These are phyloP conservation scores for Parnassius smintheus DNA, from an alignment of 2,888 invertebrate species.

Conservation along the genomic window DNA sequence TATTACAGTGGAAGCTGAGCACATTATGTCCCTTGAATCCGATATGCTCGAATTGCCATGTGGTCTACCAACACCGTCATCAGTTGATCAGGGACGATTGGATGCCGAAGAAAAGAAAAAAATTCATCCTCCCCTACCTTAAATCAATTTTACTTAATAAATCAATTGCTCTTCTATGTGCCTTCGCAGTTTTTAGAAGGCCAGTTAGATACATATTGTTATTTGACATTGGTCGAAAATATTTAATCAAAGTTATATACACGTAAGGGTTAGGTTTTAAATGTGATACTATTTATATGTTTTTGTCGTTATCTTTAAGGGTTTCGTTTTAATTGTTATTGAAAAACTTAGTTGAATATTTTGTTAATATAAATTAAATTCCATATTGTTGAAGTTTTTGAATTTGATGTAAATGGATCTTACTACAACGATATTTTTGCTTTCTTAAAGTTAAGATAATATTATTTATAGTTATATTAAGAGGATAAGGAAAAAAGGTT, in stretches of 20 bases:
- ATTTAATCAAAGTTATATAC: neutral
- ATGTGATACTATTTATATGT: slow-evolving; percentile 1
- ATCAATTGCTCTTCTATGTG: slow-evolving; percentile 40
- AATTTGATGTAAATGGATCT: too few relatives aligned
- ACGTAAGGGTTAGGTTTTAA: neutral
- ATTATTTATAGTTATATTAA: too few relatives aligned
- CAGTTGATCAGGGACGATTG: slow-evolving; percentile 84
- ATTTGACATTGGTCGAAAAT: neutral
- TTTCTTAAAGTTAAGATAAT: too few relatives aligned
- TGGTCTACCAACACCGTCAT: slow-evolving; percentile 87
- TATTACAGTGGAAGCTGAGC: slow-evolving; percentile 86
- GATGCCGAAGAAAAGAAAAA: slow-evolving; percentile 84
- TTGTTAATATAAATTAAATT: neutral
- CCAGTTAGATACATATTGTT: slow-evolving; percentile 12
- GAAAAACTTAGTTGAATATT: neutral
- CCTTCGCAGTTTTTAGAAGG: slow-evolving; percentile 43
- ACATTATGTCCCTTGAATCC: slow-evolving; percentile 88
- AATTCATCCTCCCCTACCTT: slow-evolving; percentile 81
- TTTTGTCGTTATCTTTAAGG: neutral
- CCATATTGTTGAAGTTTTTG: too few relatives aligned
- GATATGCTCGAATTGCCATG: slow-evolving; percentile 86
- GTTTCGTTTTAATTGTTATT: neutral
- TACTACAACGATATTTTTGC: too few relatives aligned
- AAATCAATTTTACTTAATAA: slow-evolving; percentile 30
- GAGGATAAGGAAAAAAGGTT: too few relatives aligned